A percentile compares a stretch with the other conserved stretches of the same genome.
Evolutionary conservation across 1,140 invertebrate genomes (phyloP).

Genomic region (Agrilus planipennis): DNA sequence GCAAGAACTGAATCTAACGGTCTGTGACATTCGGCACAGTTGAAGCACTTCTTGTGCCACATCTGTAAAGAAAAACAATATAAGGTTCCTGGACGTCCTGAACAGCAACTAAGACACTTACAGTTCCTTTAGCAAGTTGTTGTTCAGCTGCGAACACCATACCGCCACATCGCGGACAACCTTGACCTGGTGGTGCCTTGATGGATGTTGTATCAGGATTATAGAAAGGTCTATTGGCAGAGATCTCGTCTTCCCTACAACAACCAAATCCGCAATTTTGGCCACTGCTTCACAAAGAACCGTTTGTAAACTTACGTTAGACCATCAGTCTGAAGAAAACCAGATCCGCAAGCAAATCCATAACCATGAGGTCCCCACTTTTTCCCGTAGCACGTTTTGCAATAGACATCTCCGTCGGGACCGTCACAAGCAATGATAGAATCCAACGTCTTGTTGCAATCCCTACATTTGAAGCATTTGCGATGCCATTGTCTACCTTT

Average conservation of each 20-base stretch:
- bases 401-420: slow-evolving; percentile 82
- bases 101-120: slow-evolving; percentile 39
- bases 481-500: slow-evolving; percentile 88
- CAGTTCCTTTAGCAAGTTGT: slow-evolving; percentile 81
- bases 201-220: slow-evolving; percentile 80
- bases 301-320: slow-evolving; percentile 74
- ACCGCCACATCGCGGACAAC: slow-evolving; percentile 82
- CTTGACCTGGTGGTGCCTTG: slow-evolving; percentile 74
- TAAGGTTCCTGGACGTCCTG: slow-evolving; percentile 1
- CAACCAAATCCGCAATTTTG: no score
- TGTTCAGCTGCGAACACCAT: slow-evolving; percentile 91
- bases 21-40: slow-evolving; percentile 83
- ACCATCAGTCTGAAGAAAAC: slow-evolving; percentile 82
- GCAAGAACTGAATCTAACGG: slow-evolving; percentile 86
- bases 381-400: slow-evolving; percentile 85
- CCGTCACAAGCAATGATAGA: slow-evolving; percentile 89
- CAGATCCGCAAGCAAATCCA: slow-evolving; percentile 89
- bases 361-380: slow-evolving; percentile 92
- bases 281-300: no score
- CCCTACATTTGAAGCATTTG: slow-evolving; percentile 95
- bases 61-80: slow-evolving; percentile 42
- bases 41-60: slow-evolving; percentile 94
- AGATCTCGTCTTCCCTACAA: slow-evolving; percentile 75
- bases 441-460: slow-evolving; percentile 84
- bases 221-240: slow-evolving; percentile 58